These are phyloP conservation scores for Lepilemur ruficaudatus DNA, from an alignment of 2,797 vertebrate species.

Conservation along the genomic window DNA sequence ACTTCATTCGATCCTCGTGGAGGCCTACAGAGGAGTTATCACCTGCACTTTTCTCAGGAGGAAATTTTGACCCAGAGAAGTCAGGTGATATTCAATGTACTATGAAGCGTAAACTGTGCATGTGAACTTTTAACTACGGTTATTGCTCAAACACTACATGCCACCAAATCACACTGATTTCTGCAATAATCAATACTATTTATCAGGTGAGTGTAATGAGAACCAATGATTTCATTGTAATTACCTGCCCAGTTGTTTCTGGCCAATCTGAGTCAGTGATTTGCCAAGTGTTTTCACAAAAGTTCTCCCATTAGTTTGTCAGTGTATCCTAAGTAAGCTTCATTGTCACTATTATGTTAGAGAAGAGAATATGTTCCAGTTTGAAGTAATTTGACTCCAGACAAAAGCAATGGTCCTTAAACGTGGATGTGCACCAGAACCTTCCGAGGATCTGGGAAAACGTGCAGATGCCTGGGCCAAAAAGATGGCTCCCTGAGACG, in stretches of 20 bases:
- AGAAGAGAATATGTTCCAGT: constrained; percentile 2
- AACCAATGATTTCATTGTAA: neutral
- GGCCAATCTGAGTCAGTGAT: neutral
- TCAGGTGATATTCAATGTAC: neutral
- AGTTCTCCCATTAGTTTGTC: neutral
- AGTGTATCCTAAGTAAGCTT: neutral
- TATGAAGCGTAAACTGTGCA: neutral
- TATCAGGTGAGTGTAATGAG: neutral
- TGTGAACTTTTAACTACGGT: neutral
- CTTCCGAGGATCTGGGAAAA: neutral
- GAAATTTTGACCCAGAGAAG: neutral
- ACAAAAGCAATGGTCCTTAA: neutral
- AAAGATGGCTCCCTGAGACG: neutral
- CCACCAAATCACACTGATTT: neutral
- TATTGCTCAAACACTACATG: neutral
- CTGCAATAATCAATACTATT: neutral
- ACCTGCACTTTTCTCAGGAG: neutral
- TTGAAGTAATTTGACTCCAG: neutral
- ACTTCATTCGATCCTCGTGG: neutral
- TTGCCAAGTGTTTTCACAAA: neutral
- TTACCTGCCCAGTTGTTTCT: neutral
- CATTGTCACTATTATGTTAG: neutral
- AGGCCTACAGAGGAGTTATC: neutral
- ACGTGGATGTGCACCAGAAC: neutral
- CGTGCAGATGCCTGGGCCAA: neutral